Evolutionary conservation across 2,797 vertebrate genomes (phyloP).

Genomic region (Avahi laniger): DNA sequence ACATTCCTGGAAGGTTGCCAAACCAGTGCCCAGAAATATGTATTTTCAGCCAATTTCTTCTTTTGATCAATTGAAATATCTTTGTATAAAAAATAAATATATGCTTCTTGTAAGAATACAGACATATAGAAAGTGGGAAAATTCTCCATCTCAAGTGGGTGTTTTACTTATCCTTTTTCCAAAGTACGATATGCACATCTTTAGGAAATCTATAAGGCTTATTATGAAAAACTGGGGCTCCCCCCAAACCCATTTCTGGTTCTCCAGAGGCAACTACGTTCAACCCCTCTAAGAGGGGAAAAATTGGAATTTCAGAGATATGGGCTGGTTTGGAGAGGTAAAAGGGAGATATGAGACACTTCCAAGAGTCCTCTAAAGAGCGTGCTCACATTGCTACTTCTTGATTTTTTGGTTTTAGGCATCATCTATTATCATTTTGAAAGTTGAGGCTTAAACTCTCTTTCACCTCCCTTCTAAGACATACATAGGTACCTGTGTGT

Average conservation of each 20-base stretch:
- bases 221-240: not conserved
- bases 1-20: not conserved
- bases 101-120: not conserved
- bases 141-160: not conserved
- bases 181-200: not conserved
- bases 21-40: not conserved
- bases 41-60: not conserved
- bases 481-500: not conserved
- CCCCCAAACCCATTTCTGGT: not conserved
- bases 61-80: not conserved
- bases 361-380: no score
- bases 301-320: no score
- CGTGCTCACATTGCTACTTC: not conserved
- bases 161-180: not conserved
- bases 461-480: no score
- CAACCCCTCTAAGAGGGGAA: not conserved
- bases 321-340: no score
- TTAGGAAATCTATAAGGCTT: not conserved
- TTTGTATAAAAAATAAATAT: not conserved
- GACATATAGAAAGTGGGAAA: not conserved
- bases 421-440: not conserved
- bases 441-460: not conserved
- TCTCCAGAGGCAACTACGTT: not conserved
- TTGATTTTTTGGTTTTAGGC: not conserved
- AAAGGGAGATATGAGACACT: no score